phyloP scores from a whole-genome alignment of 2,797 vertebrate species.

The Lepidocolaptes lacrymiger region DNA sequence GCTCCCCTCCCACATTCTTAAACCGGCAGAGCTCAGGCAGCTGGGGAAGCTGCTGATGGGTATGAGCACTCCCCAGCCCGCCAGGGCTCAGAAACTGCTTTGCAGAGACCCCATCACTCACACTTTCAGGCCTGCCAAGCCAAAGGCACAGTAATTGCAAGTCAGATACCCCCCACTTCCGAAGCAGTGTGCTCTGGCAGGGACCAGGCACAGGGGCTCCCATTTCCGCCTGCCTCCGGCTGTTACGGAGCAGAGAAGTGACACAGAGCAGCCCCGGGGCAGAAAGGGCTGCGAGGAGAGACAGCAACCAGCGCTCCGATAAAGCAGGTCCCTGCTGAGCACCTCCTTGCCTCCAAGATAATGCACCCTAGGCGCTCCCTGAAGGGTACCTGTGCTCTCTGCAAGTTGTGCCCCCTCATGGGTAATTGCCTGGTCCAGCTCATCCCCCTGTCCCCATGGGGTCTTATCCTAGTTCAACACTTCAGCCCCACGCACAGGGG shows the following conservation, averaged over 20 bases:
- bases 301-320: conserved; percentile 73
- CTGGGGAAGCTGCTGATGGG: not conserved
- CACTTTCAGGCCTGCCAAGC: conserved; percentile 52
- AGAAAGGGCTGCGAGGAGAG: conserved; percentile 63
- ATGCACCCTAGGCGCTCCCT: not conserved
- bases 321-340: conserved; percentile 76
- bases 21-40: not conserved
- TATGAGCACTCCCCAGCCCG: fast-evolving
- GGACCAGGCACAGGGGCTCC: conserved; percentile 45
- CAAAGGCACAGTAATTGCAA: conserved; percentile 36
- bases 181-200: not conserved
- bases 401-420: not conserved
- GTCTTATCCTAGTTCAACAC: not conserved
- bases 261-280: conserved; percentile 56
- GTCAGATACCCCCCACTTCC: conserved; percentile 16
- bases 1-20: not conserved
- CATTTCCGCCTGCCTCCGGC: conserved; percentile 53
- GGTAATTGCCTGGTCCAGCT: not conserved
- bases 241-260: conserved; percentile 46
- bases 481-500: not conserved
- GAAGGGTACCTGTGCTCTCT: not conserved
- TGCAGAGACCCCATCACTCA: conserved; percentile 53
- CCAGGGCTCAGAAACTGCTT: not conserved
- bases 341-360: conserved; percentile 76
- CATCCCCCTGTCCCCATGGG: too few species aligned